phyloP scores from a whole-genome alignment of 2,888 invertebrate species.

The Seira musarum region DNA sequence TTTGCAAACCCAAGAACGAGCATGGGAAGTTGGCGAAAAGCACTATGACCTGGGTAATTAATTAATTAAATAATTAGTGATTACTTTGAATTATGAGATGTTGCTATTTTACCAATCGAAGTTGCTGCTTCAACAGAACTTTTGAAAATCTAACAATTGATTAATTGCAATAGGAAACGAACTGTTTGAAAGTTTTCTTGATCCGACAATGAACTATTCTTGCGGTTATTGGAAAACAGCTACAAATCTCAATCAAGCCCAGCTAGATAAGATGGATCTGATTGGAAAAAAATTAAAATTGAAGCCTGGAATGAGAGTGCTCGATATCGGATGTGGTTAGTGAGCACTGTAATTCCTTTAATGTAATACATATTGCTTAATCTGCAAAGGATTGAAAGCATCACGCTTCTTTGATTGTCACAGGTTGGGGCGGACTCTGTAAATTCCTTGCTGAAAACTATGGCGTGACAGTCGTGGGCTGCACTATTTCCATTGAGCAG shows the following conservation, averaged over 20 bases:
- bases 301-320: constrained; percentile 66
- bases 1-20: constrained; percentile 53
- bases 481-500: constrained; percentile 63
- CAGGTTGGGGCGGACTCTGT: constrained; percentile 65
- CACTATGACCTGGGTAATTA: constrained; percentile 58
- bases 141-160: neutral
- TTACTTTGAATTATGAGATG: neutral
- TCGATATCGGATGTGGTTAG: no score
- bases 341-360: no score
- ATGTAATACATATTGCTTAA: no score
- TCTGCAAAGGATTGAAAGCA: no score
- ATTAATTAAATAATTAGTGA: constrained; percentile 32
- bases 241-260: constrained; percentile 62
- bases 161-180: constrained; percentile 59
- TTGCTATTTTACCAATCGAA: neutral
- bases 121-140: neutral
- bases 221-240: constrained; percentile 67
- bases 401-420: no score
- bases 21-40: constrained; percentile 51
- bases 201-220: constrained; percentile 61
- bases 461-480: constrained; percentile 61
- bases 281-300: constrained; percentile 63
- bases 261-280: constrained; percentile 65
- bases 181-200: constrained; percentile 63
- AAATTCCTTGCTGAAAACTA: constrained; percentile 63